These are phyloP conservation scores for Phortica okadai DNA, from an alignment of 2,888 invertebrate genomes.

Conservation along the genomic window DNA sequence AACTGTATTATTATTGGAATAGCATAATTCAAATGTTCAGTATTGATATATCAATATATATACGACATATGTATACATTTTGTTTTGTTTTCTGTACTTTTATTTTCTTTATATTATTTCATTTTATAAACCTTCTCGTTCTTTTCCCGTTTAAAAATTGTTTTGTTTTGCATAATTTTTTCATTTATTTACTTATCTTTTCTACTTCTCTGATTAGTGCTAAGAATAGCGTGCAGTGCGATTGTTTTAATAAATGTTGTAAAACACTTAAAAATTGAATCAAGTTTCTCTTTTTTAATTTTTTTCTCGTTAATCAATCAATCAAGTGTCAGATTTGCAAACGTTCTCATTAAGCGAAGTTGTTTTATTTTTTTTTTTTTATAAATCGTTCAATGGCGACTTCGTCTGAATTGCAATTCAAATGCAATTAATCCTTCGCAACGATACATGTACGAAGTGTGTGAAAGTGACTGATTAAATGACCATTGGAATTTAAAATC, in stretches of 20 bases:
- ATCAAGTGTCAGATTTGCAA: no score
- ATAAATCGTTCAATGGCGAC: no score
- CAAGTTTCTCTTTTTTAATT: background rate
- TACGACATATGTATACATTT: background rate
- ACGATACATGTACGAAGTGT: no score
- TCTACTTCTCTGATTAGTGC: background rate
- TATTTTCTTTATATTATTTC: background rate
- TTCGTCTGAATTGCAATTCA: no score
- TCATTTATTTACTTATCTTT: background rate
- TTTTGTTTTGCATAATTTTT: background rate
- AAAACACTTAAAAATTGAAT: slow-evolving; percentile 12
- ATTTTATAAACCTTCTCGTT: background rate
- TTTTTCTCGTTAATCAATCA: background rate
- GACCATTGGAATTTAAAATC: no score
- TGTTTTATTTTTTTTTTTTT: no score
- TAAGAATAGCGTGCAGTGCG: slow-evolving; percentile 13
- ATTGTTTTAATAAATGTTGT: slow-evolving; percentile 32
- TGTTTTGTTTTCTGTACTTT: background rate
- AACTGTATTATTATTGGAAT: background rate
- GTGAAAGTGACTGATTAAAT: no score
- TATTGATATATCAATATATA: background rate
- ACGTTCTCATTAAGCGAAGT: no score
- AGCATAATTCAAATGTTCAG: background rate
- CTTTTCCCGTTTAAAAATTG: background rate
- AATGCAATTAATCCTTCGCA: no score